Percentiles rank a stretch among this genome's conserved stretches.
phyloP scores from a whole-genome alignment of 2,888 invertebrate genomes.

The Erpobdella octoculata region DNA sequence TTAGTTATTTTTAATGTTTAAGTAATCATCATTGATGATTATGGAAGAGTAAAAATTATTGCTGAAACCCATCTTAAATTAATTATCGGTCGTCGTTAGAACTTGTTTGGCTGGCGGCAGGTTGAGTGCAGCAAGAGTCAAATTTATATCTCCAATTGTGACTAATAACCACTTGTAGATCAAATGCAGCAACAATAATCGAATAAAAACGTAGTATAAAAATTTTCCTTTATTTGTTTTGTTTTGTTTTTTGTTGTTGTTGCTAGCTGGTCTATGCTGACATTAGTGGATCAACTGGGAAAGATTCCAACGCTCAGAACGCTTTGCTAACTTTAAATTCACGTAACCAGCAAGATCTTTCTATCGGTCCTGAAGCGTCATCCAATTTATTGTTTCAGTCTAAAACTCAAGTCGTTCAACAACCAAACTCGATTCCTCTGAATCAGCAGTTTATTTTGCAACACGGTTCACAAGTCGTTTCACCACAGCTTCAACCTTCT shows the following conservation, averaged over 20 bases:
- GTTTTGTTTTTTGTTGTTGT: neutral
- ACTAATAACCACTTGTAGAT: no score
- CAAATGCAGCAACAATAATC: no score
- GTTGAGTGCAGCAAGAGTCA: no score
- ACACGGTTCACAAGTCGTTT: neutral
- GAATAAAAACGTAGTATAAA: no score
- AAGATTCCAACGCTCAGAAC: neutral
- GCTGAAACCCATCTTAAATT: no score
- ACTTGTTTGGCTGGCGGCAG: no score
- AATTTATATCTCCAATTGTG: no score
- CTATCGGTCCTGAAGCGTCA: neutral
- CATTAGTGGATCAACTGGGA: neutral
- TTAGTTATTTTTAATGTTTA: no score
- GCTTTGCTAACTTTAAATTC: neutral
- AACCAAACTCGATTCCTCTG: neutral
- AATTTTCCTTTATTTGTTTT: no score
- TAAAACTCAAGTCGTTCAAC: conserved; percentile 15
- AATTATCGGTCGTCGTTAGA: no score
- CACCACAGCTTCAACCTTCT: conserved; percentile 7
- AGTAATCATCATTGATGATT: no score
- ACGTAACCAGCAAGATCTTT: neutral
- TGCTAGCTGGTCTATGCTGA: neutral
- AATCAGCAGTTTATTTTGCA: conserved; percentile 7
- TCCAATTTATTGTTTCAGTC: neutral
- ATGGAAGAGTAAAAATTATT: no score